Base-by-base conservation (phyloP, 2,113 vertebrate genomes). In the Trogon surrucura region DNA sequence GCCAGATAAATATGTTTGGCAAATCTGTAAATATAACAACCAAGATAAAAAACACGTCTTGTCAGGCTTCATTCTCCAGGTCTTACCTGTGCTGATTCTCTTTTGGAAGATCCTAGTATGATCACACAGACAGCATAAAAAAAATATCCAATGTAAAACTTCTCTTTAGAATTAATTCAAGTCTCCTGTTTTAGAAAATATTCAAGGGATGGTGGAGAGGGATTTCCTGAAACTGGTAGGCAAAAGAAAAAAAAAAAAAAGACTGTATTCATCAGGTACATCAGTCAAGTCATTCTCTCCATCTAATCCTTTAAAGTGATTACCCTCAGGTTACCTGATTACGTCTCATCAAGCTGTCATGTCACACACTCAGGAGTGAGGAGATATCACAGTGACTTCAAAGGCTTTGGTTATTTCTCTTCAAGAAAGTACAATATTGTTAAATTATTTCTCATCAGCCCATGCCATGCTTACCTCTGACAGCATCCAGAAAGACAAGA, bases 351-450 rank as follows among this genome's bases (percentile, higher is more conserved):
- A 54, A 88, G n/a, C 25, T 94, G 48, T 57, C 73, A 75, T 25
- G 25, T 73, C 47, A 29, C 47, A 45, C 13, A 22, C 30, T 85
- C 17, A 65, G 11, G 64, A 89, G 2, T 13, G 27, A 86, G 26
- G 48, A 50, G 53, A 73, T 71, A 56, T 53, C 79, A 78, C 41
- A 60, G 16, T 11, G 11, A 82, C 65, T 87, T 94, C 34, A 94
- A 85, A 96, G 14, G 12, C 38, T 90, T 47, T 67, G 29, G 48
- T 26, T 95, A 47, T 74, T 93, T 91, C 91, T 91, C 36, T 80
- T 86, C 44, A 36, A 87, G 51, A 72, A 79, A 81, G 10, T 11
- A 85, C 19, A 93, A 80, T 44, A 13, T 16, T 48, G 30, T 6
- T 53, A 38, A 89, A 84, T 30, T 80, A 77, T 82, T 89, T 85